Evolutionary conservation across 2,113 vertebrate species (phyloP).

Genomic region (Chiloscyllium plagiosum): DNA sequence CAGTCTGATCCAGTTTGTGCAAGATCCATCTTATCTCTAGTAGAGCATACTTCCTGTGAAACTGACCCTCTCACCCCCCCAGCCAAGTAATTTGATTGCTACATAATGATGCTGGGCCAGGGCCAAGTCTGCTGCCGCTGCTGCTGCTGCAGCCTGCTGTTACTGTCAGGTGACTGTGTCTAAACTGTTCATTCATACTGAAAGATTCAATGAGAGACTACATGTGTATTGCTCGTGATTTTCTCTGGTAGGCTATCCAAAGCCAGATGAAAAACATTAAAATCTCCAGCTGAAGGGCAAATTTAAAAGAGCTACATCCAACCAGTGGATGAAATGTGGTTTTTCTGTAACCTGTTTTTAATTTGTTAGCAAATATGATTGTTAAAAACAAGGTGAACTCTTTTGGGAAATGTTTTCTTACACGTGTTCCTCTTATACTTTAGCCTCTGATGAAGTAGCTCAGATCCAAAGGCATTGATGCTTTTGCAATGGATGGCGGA

Average conservation of each 20-base stretch:
- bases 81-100: constrained; percentile 45
- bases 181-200: constrained; percentile 44
- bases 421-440: neutral
- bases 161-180: constrained; percentile 38
- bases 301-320: neutral
- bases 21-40: constrained; percentile 46
- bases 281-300: constrained; percentile 15
- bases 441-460: neutral
- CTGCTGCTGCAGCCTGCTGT: constrained; percentile 25
- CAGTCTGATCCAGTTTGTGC: constrained; percentile 50
- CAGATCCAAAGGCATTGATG: neutral
- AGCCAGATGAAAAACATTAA: constrained; percentile 40
- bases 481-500: neutral
- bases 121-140: constrained; percentile 35
- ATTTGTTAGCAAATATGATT: neutral
- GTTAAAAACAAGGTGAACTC: neutral
- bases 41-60: constrained; percentile 50
- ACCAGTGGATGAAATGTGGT: neutral
- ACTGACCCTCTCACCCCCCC: neutral
- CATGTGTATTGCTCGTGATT: constrained; percentile 37
- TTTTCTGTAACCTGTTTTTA: neutral
- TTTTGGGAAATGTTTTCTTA: constrained; percentile 3
- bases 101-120: constrained; percentile 41
- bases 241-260: constrained; percentile 10
- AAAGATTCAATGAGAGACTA: constrained; percentile 41